Evolutionary conservation across 2,888 invertebrate genomes (phyloP), one percentile per base, ranked within the genome.

Genomic region (Neria commutata): DNA sequence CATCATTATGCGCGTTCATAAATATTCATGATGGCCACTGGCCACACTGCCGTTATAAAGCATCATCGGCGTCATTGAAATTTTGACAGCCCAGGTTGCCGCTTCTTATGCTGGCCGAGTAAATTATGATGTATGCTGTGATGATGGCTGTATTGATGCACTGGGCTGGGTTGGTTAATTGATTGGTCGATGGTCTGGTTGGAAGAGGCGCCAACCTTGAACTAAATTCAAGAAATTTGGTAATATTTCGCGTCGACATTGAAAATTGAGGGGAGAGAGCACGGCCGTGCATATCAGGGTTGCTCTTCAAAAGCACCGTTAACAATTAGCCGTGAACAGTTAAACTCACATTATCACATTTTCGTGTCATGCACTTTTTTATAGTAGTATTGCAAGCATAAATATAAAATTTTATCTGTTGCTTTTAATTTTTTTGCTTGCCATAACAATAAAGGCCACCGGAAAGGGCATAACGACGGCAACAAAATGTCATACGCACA

Each of bases 341-440:
- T 34, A 59, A 8, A 19, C 37, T 29, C 49, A 51, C 55, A 34
- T 29, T 19, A 23, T 46, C 19, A 33, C 33, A 8, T 14, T 55
- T 50, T 46, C 29, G n/a, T 21, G 46, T 25, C 49, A 48, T 62
- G 21, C 48, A 24, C 29, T 55, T 54, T 51, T 17, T 53, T 49
- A 49, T 46, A 51, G 61, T 62, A 61, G 63, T 66, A 52, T 60
- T 48, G 42, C 17, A 10, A 47, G 19, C 65, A 61, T 52, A 63
- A 60, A 72, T 63, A 75, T 75, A 75, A 73, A 75, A 72, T 54
- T 75, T 73, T 75, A 73, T 75, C 68, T 57, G 57, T 57, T 61
- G 56, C 54, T 54, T 26, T 63, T 74, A 71, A 71, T 69, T 68
- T 64, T n/a, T 57, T 67, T 61, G 54, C 56, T 56, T 58, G 62